Evolutionary conservation across 2,888 invertebrate species (phyloP).

Genomic region (Tiliacea citrago): DNA sequence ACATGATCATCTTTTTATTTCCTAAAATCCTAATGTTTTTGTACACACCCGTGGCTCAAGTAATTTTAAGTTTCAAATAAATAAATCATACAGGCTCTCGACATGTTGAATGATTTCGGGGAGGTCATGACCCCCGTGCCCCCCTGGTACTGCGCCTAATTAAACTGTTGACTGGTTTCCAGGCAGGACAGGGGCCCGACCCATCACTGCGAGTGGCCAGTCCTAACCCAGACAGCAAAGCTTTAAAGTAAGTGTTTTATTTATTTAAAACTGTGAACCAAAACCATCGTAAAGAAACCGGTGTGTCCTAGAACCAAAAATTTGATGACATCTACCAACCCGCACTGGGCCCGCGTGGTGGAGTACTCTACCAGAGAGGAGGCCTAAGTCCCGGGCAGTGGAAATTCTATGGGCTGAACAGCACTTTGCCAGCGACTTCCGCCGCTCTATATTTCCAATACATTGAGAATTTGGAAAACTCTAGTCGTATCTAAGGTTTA

Average conservation of each 20-base stretch:
- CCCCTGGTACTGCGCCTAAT: background rate
- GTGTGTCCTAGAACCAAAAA: background rate
- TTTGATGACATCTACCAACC: background rate
- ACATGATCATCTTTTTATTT: background rate
- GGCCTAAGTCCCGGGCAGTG: no score
- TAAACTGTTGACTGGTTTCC: constrained; percentile 31
- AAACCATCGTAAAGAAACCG: background rate
- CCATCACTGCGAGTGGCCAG: constrained; percentile 92
- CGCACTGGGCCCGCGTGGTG: background rate
- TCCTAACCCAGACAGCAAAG: constrained; percentile 92
- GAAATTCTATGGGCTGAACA: no score
- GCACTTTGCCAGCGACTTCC: background rate
- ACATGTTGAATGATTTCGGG: background rate
- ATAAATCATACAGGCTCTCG: background rate
- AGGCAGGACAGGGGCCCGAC: constrained; percentile 87
- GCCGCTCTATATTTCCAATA: background rate
- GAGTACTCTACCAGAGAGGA: background rate
- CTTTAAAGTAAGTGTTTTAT: constrained; percentile 77
- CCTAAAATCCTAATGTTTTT: no score
- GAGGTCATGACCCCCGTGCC: background rate
- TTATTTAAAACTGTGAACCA: background rate
- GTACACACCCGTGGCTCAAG: background rate
- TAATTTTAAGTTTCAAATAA: background rate
- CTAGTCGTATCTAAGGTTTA: no score
- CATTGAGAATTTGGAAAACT: background rate